Percentiles rank a stretch among this genome's conserved stretches.
phyloP scores from a whole-genome alignment of 2,113 vertebrate genomes.

The Podocnemis expansa region DNA sequence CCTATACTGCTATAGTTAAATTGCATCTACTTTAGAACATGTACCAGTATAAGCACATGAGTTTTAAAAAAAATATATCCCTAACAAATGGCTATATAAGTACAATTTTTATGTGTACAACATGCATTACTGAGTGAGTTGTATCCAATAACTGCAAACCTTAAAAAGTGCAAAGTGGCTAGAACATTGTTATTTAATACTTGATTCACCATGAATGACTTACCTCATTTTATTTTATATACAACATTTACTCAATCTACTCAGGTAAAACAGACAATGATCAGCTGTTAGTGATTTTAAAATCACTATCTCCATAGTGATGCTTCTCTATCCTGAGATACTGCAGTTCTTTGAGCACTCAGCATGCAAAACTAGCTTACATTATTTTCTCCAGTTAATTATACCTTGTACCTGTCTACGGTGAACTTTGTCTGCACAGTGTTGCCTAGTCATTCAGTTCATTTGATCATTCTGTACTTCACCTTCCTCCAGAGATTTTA shows the following conservation, averaged over 20 bases:
- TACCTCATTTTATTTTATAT: not conserved
- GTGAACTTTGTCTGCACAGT: not conserved
- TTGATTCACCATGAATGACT: not conserved
- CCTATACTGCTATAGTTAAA: not conserved
- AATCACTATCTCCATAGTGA: slow-evolving; percentile 54
- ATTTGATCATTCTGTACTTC: not conserved
- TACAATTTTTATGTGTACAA: not conserved
- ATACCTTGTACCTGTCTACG: not conserved
- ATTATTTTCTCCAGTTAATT: not conserved
- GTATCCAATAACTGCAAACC: not conserved
- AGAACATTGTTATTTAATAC: not conserved
- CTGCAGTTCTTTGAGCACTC: not conserved
- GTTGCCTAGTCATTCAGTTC: not conserved
- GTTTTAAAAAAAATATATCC: not conserved
- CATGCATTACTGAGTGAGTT: not conserved
- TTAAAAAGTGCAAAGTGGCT: not conserved
- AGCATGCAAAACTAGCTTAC: not conserved
- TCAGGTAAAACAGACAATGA: not conserved
- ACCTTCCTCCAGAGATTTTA: not conserved
- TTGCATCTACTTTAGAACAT: not conserved
- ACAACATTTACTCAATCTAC: not conserved
- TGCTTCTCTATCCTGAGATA: slow-evolving; percentile 26
- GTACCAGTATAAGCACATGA: not conserved
- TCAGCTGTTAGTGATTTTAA: not conserved
- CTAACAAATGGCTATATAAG: not conserved